These are phyloP conservation scores for Chouioia cunea DNA, from an alignment of 2,888 invertebrate species.

Conservation along the genomic window DNA sequence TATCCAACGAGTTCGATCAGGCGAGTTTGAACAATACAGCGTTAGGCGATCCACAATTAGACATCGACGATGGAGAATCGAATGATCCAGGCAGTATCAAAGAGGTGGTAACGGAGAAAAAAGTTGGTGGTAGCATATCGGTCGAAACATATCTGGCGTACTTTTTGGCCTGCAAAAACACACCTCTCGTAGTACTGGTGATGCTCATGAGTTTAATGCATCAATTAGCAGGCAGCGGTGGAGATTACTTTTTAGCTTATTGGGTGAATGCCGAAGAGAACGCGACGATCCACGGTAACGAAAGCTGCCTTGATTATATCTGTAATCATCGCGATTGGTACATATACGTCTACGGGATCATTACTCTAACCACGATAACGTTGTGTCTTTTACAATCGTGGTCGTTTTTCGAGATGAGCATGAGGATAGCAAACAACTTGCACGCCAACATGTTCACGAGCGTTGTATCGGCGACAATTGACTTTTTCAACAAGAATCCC, in stretches of 20 bases:
- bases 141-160: conserved; percentile 54
- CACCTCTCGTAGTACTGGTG: conserved; percentile 54
- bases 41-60: not conserved
- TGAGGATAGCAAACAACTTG: conserved; percentile 82
- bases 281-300: conserved; percentile 45
- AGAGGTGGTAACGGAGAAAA: conserved; percentile 37
- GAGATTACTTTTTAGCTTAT: conserved; percentile 65
- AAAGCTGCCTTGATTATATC: not conserved
- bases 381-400: conserved; percentile 67
- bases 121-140: conserved; percentile 47
- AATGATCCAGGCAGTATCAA: not conserved
- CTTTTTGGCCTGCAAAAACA: conserved; percentile 57
- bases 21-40: not conserved
- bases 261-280: conserved; percentile 72
- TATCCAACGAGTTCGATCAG: conserved; percentile 31
- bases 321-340: conserved; percentile 65
- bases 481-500: conserved; percentile 90
- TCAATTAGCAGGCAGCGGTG: conserved; percentile 62
- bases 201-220: conserved; percentile 46
- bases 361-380: conserved; percentile 65
- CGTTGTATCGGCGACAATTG: conserved; percentile 84
- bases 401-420: conserved; percentile 76
- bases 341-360: conserved; percentile 71
- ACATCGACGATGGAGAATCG: not conserved
- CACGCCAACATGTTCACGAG: conserved; percentile 87